Evolutionary conservation across 2,113 vertebrate species (phyloP).

Genomic region (Oreocharis arfaki): DNA sequence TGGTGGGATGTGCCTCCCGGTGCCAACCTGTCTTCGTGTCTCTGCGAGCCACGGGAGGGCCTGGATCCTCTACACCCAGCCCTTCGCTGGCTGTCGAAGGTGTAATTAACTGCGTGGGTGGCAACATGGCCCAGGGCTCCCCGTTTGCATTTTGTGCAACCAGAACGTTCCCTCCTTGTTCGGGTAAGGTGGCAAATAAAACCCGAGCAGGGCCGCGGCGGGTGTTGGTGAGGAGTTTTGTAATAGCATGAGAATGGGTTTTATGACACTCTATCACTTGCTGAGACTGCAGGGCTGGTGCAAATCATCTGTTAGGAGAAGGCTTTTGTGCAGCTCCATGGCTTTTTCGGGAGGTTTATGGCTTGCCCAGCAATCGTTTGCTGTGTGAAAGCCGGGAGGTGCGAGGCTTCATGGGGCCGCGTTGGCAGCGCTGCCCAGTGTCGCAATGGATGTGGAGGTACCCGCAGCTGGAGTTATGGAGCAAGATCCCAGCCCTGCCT

Average conservation of each 20-base stretch:
- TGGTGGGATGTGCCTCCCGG: background rate
- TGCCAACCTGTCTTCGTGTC: slow-evolving; percentile 40
- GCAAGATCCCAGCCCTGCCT: background rate
- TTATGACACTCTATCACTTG: slow-evolving; percentile 26
- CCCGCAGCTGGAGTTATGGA: background rate
- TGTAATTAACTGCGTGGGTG: slow-evolving; percentile 59
- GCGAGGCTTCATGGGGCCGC: background rate
- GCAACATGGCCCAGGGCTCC: slow-evolving; percentile 27
- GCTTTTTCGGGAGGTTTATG: background rate
- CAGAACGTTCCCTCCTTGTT: slow-evolving; percentile 30
- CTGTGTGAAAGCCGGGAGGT: background rate
- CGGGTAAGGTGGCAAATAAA: slow-evolving; percentile 48
- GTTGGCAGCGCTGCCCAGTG: background rate
- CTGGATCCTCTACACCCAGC: slow-evolving; percentile 46
- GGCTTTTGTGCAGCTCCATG: slow-evolving; percentile 5
- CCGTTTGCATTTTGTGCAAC: slow-evolving; percentile 52
- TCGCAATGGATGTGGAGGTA: background rate
- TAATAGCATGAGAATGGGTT: slow-evolving; percentile 58
- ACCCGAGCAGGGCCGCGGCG: background rate
- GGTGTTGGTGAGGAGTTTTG: slow-evolving; percentile 49
- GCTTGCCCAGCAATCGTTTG: background rate
- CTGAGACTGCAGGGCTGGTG: slow-evolving; percentile 26
- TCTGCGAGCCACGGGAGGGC: slow-evolving; percentile 43
- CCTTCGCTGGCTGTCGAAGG: background rate
- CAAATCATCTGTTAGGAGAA: background rate